A percentile compares a stretch with the other conserved stretches of the same genome.
These are phyloP conservation scores for Scaptodrosophila latifasciaeformis DNA, from an alignment of 2,888 invertebrate species.

Conservation along the genomic window DNA sequence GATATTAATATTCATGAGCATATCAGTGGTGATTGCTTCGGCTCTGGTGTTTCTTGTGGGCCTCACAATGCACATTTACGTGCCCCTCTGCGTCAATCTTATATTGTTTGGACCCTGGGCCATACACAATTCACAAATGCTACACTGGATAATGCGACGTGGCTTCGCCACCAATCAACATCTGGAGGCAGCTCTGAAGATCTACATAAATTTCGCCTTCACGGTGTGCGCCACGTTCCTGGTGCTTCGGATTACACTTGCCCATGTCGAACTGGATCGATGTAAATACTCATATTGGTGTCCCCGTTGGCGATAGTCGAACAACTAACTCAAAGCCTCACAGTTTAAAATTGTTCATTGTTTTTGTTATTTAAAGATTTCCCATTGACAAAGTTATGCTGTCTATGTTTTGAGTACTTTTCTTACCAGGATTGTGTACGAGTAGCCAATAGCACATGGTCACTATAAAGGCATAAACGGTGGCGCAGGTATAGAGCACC, in stretches of 20 bases:
- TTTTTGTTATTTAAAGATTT: too few relatives aligned
- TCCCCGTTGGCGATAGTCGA: neutral
- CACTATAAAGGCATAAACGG: conserved; percentile 75
- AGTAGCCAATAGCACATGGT: conserved; percentile 76
- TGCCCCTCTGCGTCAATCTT: conserved; percentile 34
- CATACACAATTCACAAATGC: conserved; percentile 39
- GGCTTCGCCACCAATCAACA: conserved; percentile 9
- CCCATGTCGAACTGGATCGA: too few relatives aligned
- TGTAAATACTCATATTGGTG: too few relatives aligned
- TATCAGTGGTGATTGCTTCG: conserved; percentile 29
- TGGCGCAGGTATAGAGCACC: conserved; percentile 75
- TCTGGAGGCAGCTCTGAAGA: conserved; percentile 29
- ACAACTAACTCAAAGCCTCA: too few relatives aligned
- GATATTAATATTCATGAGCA: conserved; percentile 34
- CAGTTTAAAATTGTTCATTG: too few relatives aligned
- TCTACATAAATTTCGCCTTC: conserved; percentile 40
- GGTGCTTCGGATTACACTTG: conserved; percentile 9
- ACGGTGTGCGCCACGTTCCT: conserved; percentile 32
- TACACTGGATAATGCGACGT: conserved; percentile 15
- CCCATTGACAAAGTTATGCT: too few relatives aligned
- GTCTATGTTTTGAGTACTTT: too few relatives aligned
- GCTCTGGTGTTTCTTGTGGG: conserved; percentile 16
- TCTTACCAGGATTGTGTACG: conserved; percentile 83
- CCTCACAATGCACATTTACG: conserved; percentile 36
- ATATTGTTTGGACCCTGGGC: conserved; percentile 52